Evolutionary conservation across 2,797 vertebrate species (phyloP), one percentile per base, ranked within the genome.

Genomic region (Molossus alvarezi): DNA sequence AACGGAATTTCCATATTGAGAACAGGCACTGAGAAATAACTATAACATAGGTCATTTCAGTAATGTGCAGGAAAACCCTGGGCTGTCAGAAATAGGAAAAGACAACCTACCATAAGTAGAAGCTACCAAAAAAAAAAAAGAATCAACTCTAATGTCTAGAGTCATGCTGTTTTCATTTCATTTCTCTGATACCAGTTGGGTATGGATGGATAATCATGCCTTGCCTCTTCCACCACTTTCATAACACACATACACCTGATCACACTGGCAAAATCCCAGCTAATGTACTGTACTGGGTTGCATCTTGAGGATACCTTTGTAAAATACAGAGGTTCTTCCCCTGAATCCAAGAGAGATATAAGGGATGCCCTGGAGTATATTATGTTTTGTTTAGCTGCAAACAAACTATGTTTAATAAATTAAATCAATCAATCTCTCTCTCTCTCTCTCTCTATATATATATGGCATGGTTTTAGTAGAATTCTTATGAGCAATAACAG

Each of bases 361-460:
- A 79, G 33, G 27, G 37, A 75, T 76, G 10, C 9, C 18, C 73
- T 88, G 4, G 33, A 83, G 27, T 69, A 69, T 18, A 65, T 51
- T 53, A 11, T 64, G n/a, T 81, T 88, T 80, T 90, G n/a, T 83
- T 69, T 76, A 91, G 48, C 48, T 64, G 71, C n/a, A 87, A 45
- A 84, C 58, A 94, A 14, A 92, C 65, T 73, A 29, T 81, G 51
- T 58, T 57, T 92, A 48, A 73, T 25, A 85, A 80, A 73, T 72
- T 77, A 65, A 82, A 84, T 48, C 55, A 33, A 33, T 33, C 33
- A 33, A 33, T 60, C 41, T 20, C 37, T 88, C 18, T 84, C 18
- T 9, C 60, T 25, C 60, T 33, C 33, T 33, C 41, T 5, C 41
- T 6, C 3, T 6, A 45, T 45, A 45, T 45, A 45, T 45, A 45